A percentile compares a stretch with the other conserved stretches of the same genome.
Conservation (phyloP, 2,113 vertebrate genomes). For the Peromyscus leucopus region DNA sequence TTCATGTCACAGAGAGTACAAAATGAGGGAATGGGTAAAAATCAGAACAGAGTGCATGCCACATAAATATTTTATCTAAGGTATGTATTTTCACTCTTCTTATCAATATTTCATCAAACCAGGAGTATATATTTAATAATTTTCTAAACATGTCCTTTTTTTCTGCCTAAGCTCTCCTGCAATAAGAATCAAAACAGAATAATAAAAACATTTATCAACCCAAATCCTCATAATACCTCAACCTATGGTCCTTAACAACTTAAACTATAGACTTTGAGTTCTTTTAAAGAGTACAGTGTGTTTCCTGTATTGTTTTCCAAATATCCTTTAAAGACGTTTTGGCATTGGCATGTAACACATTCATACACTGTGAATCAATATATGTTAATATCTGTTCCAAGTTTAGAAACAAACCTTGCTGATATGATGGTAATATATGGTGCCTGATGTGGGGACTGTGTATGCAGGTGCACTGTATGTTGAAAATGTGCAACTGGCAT, state of each 20-base stretch:
- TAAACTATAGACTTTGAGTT: background rate
- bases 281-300: background rate
- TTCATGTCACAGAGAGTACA: background rate
- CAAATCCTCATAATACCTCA: background rate
- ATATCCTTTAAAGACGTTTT: conserved; percentile 67
- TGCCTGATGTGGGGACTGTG: conserved; percentile 45
- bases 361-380: conserved; percentile 70
- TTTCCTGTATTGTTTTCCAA: conserved; percentile 63
- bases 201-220: background rate
- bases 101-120: background rate
- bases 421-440: conserved; percentile 69
- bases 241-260: background rate
- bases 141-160: background rate
- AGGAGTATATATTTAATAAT: background rate
- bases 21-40: background rate
- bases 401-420: conserved; percentile 73
- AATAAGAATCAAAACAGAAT: background rate
- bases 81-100: conserved; percentile 22
- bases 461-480: conserved; percentile 49
- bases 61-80: conserved; percentile 33
- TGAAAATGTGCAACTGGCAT: conserved; percentile 11
- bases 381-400: conserved; percentile 61
- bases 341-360: conserved; percentile 45
- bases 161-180: background rate
- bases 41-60: background rate